Conservation (phyloP, 2,113 vertebrate genomes). For the Podiceps cristatus region DNA sequence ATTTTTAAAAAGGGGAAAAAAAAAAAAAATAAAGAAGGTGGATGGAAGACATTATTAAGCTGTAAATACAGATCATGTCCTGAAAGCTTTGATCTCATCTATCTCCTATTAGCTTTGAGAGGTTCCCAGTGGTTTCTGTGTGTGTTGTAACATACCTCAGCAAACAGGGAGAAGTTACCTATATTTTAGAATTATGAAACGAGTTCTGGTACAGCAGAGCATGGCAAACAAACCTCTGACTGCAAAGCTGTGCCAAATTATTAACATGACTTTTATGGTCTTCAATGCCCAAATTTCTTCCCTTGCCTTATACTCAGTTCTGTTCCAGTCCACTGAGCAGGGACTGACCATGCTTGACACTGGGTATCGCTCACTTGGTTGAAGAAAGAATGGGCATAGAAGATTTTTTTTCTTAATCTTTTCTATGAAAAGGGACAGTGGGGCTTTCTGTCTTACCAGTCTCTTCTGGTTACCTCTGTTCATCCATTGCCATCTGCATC, state of each 20-base stretch:
- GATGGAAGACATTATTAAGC: not conserved
- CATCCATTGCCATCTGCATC: not conserved
- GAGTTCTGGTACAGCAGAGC: not conserved
- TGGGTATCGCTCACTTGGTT: not conserved
- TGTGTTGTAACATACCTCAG: not conserved
- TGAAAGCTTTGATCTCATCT: not conserved
- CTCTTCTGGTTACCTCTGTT: not conserved
- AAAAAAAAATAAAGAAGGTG: fast-evolving
- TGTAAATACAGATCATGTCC: not conserved
- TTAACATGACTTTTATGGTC: not conserved
- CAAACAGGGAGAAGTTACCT: not conserved
- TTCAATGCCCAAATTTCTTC: not conserved
- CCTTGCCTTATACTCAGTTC: not conserved
- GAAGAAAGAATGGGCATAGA: not conserved
- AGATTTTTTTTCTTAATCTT: not conserved
- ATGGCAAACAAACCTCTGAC: not conserved
- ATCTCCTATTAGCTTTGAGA: not conserved
- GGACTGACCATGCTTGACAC: not conserved
- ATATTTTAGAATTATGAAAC: not conserved
- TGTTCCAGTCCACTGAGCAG: not conserved
- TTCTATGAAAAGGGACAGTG: not conserved
- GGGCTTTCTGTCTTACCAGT: not conserved
- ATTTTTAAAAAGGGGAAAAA: not conserved
- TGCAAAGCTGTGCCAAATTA: not conserved
- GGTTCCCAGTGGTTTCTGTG: not conserved